phyloP scores from a whole-genome alignment of 2,113 vertebrate species.

The western clawed frog (Xenopus tropicalis) region UCB_Xtro_10.0 CM004446.2:29335001-29335500 shows the following conservation, averaged over 20 bases:
- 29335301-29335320: not conserved
- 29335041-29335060: not conserved
- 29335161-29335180: too few species aligned
- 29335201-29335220: too few species aligned
- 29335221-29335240: not conserved
- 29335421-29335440: not conserved
- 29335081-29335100: not conserved
- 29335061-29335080: not conserved
- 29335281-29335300: not conserved
- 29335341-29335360: constrained; percentile 2
- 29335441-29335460: not conserved
- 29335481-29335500: not conserved
- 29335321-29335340: not conserved
- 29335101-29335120: too few species aligned
- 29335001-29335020: too few species aligned
- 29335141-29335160: too few species aligned
- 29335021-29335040: too few species aligned
- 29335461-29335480: not conserved
- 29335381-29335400: not conserved
- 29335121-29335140: too few species aligned
- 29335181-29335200: too few species aligned
- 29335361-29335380: not conserved
- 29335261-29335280: not conserved
- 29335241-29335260: not conserved
- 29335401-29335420: not conserved